A percentile compares a stretch with the other conserved stretches of the same genome.
phyloP scores from a whole-genome alignment of 2,113 vertebrate species.

The Sardina pilchardus region DNA sequence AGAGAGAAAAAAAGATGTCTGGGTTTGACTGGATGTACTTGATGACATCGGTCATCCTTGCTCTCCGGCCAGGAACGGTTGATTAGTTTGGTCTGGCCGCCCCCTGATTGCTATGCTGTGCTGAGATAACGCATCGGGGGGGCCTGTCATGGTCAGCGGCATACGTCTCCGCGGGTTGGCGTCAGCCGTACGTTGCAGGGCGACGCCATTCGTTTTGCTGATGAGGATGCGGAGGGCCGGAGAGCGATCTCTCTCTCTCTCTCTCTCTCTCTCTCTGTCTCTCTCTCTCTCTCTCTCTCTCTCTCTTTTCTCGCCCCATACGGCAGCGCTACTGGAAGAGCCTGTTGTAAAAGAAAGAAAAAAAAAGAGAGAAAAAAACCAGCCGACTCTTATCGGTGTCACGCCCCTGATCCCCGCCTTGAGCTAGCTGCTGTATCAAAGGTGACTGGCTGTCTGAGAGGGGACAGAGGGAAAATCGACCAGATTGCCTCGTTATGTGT shows the following conservation, averaged over 20 bases:
- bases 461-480: constrained; percentile 33
- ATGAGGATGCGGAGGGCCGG: background rate
- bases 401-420: constrained; percentile 39
- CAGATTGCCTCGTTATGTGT: background rate
- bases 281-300: constrained; percentile 36
- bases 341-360: constrained; percentile 27
- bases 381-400: constrained; percentile 41
- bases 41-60: background rate
- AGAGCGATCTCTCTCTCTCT: constrained; percentile 1
- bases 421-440: constrained; percentile 41
- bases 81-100: background rate
- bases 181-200: background rate
- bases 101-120: background rate
- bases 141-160: background rate
- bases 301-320: no score
- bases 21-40: background rate
- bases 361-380: background rate
- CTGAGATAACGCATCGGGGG: background rate
- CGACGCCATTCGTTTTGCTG: background rate
- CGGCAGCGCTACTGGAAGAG: background rate
- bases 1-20: background rate
- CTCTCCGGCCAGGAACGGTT: background rate
- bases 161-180: background rate
- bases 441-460: constrained; percentile 44
- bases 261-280: constrained; percentile 27